Evolutionary conservation across 2,797 vertebrate species (phyloP).

Genomic region (Arctocebus calabarensis): DNA sequence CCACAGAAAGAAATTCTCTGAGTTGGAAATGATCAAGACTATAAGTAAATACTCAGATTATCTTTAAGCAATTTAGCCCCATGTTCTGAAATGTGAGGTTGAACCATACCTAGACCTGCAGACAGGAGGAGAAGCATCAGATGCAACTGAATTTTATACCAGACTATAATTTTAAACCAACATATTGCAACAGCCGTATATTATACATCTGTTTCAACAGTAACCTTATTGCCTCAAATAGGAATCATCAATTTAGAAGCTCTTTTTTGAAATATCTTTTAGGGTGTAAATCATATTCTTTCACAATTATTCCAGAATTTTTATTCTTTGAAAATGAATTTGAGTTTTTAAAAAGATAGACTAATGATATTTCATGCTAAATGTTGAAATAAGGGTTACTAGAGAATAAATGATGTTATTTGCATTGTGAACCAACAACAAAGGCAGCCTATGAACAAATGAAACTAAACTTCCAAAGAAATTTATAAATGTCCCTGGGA

Average conservation of each 20-base stretch:
- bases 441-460: conserved; percentile 52
- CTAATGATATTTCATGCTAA: conserved; percentile 57
- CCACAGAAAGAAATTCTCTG: not conserved
- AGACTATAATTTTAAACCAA: conserved; percentile 23
- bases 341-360: not conserved
- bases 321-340: conserved; percentile 54
- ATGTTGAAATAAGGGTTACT: conserved; percentile 44
- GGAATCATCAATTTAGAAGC: not conserved
- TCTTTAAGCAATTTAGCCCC: not conserved
- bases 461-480: conserved; percentile 40
- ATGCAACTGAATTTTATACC: not conserved
- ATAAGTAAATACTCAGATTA: not conserved
- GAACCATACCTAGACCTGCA: not conserved
- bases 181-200: not conserved
- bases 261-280: conserved; percentile 24
- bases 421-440: not conserved
- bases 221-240: conserved; percentile 36
- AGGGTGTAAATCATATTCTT: not conserved
- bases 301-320: conserved; percentile 58
- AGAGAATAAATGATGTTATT: conserved; percentile 49
- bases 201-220: not conserved
- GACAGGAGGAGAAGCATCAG: not conserved
- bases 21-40: not conserved
- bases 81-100: not conserved
- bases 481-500: not conserved